Conservation (phyloP, 2,888 invertebrate species). For the Lypha dubia region DNA sequence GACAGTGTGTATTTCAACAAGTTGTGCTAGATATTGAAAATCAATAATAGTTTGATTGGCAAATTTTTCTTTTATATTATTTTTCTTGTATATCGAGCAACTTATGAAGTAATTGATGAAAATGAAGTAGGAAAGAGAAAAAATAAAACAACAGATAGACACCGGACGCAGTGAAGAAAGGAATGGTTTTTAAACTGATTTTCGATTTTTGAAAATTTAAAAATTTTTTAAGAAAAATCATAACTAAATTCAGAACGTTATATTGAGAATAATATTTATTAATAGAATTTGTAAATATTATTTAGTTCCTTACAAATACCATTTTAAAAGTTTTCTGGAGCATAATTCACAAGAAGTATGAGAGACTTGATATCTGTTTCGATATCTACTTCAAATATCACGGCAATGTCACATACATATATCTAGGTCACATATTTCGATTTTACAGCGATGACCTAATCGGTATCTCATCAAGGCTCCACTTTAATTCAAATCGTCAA, state of each 20-base stretch:
- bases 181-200: constrained; percentile 7
- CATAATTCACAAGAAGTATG: too few species aligned
- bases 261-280: neutral
- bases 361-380: too few species aligned
- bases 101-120: constrained; percentile 56
- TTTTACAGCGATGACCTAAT: too few species aligned
- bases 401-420: too few species aligned
- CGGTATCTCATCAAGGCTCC: too few species aligned
- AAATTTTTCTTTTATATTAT: constrained; percentile 35
- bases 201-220: neutral
- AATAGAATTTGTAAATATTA: too few species aligned
- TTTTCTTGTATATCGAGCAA: constrained; percentile 51
- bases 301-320: too few species aligned
- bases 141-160: constrained; percentile 28
- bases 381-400: too few species aligned
- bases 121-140: constrained; percentile 32
- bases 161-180: constrained; percentile 34
- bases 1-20: constrained; percentile 80
- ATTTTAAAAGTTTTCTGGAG: too few species aligned
- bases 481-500: too few species aligned
- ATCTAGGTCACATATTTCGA: too few species aligned
- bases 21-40: constrained; percentile 78
- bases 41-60: constrained; percentile 66
- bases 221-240: neutral
- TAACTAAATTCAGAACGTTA: neutral